These are phyloP conservation scores for Ochotona curzoniae DNA, from an alignment of 2,113 vertebrate species.

Conservation along the genomic window DNA sequence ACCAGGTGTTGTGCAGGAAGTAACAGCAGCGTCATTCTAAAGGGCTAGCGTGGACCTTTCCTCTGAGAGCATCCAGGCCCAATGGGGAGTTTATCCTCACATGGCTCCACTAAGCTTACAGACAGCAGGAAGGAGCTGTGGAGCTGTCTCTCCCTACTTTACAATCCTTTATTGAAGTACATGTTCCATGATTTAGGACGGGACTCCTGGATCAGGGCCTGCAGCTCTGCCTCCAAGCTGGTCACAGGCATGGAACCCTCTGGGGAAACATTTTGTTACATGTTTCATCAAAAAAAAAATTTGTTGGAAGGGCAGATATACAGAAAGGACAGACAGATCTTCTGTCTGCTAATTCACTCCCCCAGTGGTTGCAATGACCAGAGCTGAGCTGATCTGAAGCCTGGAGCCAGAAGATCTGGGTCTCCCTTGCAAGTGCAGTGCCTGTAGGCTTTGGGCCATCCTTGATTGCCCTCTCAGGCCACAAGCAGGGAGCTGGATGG, in stretches of 20 bases:
- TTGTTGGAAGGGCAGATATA: too few species aligned
- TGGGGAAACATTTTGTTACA: too few species aligned
- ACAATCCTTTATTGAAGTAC: conserved; percentile 99
- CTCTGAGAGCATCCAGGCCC: conserved; percentile 40
- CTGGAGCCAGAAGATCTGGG: too few species aligned
- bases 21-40: conserved; percentile 53
- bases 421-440: too few species aligned
- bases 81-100: conserved; percentile 35
- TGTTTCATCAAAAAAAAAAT: too few species aligned
- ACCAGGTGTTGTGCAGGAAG: not conserved
- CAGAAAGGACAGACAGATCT: too few species aligned
- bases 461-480: too few species aligned
- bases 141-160: conserved; percentile 49
- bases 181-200: conserved; percentile 90
- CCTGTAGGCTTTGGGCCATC: too few species aligned
- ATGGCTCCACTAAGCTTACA: conserved; percentile 16
- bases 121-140: conserved; percentile 28
- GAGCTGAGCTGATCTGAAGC: too few species aligned
- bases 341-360: too few species aligned
- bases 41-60: conserved; percentile 60
- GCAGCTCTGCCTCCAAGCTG: conserved; percentile 93
- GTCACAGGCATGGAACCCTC: conserved; percentile 92
- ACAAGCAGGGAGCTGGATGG: too few species aligned
- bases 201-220: conserved; percentile 92
- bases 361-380: too few species aligned